Evolutionary conservation across 2,797 vertebrate species (phyloP).

Genomic region (Brachyrhaphis roseni): DNA sequence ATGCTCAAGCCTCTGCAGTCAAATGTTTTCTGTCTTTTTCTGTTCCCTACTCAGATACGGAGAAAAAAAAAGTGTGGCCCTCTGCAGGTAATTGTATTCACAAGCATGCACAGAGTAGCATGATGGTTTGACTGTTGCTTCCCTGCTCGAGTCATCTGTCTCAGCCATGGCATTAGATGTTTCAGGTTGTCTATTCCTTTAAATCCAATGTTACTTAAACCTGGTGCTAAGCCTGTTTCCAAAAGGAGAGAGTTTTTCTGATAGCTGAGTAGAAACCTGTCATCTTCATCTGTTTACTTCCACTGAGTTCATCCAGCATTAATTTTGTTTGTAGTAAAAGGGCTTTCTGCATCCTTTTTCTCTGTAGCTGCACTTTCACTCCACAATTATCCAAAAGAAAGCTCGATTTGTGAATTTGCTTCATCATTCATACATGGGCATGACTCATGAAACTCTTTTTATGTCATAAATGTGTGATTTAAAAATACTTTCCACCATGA

Average conservation of each 20-base stretch:
- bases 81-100: background rate
- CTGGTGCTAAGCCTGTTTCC: background rate
- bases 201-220: background rate
- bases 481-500: background rate
- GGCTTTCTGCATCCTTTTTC: background rate
- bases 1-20: background rate
- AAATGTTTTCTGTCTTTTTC: background rate
- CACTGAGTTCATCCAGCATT: background rate
- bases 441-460: background rate
- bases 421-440: background rate
- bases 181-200: background rate
- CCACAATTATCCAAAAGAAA: background rate
- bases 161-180: background rate
- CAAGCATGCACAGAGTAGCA: background rate
- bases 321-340: background rate
- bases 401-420: background rate
- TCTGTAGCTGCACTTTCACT: background rate
- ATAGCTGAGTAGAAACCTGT: background rate
- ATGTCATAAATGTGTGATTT: background rate
- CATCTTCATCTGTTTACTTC: background rate
- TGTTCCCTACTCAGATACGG: background rate
- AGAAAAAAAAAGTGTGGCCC: background rate
- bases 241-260: background rate
- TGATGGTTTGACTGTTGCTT: background rate
- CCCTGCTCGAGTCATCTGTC: background rate